These are phyloP conservation scores for Calephelis virginiensis DNA, from an alignment of 1,140 invertebrate species.

Conservation along the genomic window DNA sequence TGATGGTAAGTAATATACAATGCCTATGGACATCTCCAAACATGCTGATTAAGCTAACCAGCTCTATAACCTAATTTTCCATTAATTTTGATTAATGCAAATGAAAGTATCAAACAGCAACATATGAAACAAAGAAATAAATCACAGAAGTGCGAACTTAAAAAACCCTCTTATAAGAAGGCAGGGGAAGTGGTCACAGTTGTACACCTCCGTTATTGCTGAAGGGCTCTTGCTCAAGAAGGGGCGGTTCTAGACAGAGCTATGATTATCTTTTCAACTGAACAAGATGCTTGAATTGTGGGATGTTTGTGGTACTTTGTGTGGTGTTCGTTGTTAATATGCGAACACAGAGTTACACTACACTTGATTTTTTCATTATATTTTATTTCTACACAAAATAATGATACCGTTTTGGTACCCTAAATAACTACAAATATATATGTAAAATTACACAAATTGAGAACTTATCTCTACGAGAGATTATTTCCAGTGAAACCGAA, in stretches of 20 bases:
- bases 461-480: too few species aligned
- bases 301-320: not conserved
- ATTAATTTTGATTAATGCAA: too few species aligned
- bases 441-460: too few species aligned
- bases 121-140: not conserved
- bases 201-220: slow-evolving; percentile 36
- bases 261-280: slow-evolving; percentile 29
- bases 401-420: too few species aligned
- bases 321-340: too few species aligned
- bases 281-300: slow-evolving; percentile 4
- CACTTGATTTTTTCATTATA: not conserved
- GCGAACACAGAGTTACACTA: too few species aligned
- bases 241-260: slow-evolving; percentile 23
- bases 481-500: too few species aligned
- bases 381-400: not conserved
- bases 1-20: too few species aligned
- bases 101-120: not conserved
- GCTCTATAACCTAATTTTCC: too few species aligned
- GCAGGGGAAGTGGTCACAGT: slow-evolving; percentile 29
- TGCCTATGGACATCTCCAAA: too few species aligned
- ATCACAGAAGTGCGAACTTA: not conserved
- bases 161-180: slow-evolving; percentile 13
- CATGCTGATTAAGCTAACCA: too few species aligned
- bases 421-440: too few species aligned
- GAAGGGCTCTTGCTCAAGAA: slow-evolving; percentile 27